Evolutionary conservation across 1,140 invertebrate genomes (phyloP).

Genomic region (Papilio aristodemus): DNA sequence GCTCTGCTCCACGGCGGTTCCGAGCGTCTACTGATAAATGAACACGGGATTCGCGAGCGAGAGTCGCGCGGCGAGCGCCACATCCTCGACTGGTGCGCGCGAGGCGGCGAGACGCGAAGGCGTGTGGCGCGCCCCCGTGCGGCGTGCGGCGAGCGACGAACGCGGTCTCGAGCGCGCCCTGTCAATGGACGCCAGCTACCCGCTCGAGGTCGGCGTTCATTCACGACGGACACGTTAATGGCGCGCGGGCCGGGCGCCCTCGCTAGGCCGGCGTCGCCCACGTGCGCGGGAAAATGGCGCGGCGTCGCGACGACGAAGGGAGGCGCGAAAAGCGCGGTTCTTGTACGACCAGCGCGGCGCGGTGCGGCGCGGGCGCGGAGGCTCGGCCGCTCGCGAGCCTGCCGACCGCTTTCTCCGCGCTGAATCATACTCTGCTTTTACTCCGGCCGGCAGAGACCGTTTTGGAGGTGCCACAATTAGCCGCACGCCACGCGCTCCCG

Average conservation of each 20-base stretch:
- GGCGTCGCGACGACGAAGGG: constrained; percentile 69
- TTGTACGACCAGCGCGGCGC: constrained; percentile 53
- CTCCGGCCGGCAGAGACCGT: constrained; percentile 57
- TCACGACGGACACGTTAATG: constrained; percentile 77
- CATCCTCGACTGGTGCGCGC: constrained; percentile 73
- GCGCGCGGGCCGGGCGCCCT: constrained; percentile 66
- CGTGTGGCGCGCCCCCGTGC: constrained; percentile 62
- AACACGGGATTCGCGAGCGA: constrained; percentile 72
- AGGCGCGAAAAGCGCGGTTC: constrained; percentile 73
- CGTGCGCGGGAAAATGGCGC: constrained; percentile 78
- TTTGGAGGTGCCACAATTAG: constrained; percentile 76
- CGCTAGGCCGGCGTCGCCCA: constrained; percentile 67
- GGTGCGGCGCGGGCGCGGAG: constrained; percentile 64
- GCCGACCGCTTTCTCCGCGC: constrained; percentile 64
- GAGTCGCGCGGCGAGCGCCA: constrained; percentile 70
- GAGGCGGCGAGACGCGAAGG: constrained; percentile 57
- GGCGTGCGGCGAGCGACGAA: constrained; percentile 52
- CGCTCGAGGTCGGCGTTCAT: constrained; percentile 76
- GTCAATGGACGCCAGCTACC: constrained; percentile 73
- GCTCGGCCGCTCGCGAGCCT: constrained; percentile 57
- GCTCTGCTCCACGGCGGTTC: constrained; percentile 49
- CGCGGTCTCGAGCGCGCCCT: constrained; percentile 65
- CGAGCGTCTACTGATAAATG: constrained; percentile 72
- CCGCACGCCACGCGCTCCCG: constrained; percentile 63
- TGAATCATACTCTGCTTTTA: constrained; percentile 70